A percentile compares a stretch with the other conserved stretches of the same genome.
Evolutionary conservation across 2,888 invertebrate species (phyloP).

Genomic region (Tanytarsus gracilentus): DNA sequence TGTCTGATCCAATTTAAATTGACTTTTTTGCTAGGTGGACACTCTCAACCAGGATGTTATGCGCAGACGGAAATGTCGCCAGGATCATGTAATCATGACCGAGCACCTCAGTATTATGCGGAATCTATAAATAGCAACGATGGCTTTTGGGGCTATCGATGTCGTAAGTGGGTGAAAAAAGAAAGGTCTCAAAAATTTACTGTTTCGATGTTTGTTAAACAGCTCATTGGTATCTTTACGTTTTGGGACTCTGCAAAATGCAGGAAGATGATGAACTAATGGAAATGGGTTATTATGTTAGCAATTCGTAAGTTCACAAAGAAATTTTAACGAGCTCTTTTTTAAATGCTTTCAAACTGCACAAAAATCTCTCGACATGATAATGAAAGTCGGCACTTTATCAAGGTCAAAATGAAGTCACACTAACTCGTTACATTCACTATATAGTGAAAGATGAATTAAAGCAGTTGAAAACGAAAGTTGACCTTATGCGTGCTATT

Average conservation of each 20-base stretch:
- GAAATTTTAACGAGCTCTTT: background rate
- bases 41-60: conserved; percentile 16
- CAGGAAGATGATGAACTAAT: conserved; percentile 34
- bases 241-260: conserved; percentile 45
- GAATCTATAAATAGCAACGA: conserved; percentile 47
- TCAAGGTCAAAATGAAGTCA: too few species aligned
- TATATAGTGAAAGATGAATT: too few species aligned
- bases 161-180: too few species aligned
- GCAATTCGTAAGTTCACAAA: conserved; percentile 42
- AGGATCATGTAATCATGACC: conserved; percentile 51
- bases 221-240: conserved; percentile 45
- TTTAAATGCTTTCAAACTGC: background rate
- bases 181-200: too few species aligned
- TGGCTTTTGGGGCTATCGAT: conserved; percentile 51
- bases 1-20: conserved; percentile 55
- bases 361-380: too few species aligned
- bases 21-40: too few species aligned
- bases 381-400: too few species aligned
- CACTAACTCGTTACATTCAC: too few species aligned
- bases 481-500: too few species aligned
- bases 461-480: too few species aligned
- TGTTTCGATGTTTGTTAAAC: background rate
- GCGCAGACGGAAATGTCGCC: conserved; percentile 32
- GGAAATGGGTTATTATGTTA: conserved; percentile 48
- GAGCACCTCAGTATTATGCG: conserved; percentile 51